A percentile compares a stretch with the other conserved stretches of the same genome.
Evolutionary conservation across 2,113 vertebrate genomes (phyloP).

Genomic region (Pelecanoides urinatrix): DNA sequence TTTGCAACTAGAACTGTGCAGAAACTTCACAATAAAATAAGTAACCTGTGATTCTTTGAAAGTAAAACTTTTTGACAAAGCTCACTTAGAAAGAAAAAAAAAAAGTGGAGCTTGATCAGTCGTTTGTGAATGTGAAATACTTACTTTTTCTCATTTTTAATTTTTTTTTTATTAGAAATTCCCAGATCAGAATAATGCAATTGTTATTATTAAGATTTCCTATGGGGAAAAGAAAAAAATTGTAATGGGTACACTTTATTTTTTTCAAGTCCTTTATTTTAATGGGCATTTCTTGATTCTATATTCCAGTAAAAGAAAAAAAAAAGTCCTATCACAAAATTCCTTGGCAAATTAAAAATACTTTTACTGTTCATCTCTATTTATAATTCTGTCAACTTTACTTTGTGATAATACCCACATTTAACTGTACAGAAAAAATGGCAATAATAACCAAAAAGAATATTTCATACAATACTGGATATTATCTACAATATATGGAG

Average conservation of each 20-base stretch:
- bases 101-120: not conserved
- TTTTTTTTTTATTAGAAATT: not conserved
- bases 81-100: not conserved
- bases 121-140: not conserved
- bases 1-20: fast-evolving
- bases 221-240: not conserved
- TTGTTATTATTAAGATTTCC: not conserved
- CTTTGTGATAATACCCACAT: not conserved
- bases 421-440: not conserved
- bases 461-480: not conserved
- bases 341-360: not conserved
- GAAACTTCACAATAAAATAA: not conserved
- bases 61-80: not conserved
- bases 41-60: not conserved
- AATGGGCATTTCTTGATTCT: not conserved
- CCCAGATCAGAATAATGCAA: not conserved
- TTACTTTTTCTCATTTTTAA: not conserved
- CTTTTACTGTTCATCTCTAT: not conserved
- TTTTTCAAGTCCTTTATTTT: not conserved
- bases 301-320: not conserved
- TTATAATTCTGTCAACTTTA: not conserved
- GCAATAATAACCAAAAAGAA: not conserved
- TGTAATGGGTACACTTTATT: not conserved
- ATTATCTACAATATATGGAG: not conserved
- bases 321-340: not conserved